Conservation (phyloP, 2,797 vertebrate genomes). For the Muraenolepis orangiensis region DNA sequence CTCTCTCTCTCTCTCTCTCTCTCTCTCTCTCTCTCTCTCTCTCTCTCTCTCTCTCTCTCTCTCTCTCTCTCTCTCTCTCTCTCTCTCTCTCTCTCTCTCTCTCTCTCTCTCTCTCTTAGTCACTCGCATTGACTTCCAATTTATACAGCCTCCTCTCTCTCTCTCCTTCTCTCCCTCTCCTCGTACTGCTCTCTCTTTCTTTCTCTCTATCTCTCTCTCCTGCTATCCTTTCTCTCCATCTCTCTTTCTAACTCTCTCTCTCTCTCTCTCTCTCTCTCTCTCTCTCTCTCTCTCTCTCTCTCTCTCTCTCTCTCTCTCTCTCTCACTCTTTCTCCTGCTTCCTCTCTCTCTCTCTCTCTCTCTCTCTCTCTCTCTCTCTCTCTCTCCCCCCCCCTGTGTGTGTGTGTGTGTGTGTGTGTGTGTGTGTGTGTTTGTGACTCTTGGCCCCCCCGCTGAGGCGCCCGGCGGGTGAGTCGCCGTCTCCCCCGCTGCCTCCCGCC, state of each 20-base stretch:
- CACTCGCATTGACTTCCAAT: background rate
- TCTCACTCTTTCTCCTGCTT: background rate
- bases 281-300: constrained; percentile 1
- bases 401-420: background rate
- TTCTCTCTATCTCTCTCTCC: background rate
- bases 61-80: background rate
- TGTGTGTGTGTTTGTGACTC: background rate
- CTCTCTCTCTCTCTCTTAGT: background rate
- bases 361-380: constrained; percentile 1
- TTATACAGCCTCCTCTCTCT: no score
- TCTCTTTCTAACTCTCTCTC: background rate
- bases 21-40: constrained; percentile 6
- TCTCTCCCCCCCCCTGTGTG: constrained; percentile 13
- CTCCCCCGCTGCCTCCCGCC: constrained; percentile 43
- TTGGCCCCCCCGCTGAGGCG: constrained; percentile 8
- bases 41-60: background rate
- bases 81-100: background rate
- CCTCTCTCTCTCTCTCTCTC: no score
- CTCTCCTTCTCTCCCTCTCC: background rate
- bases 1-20: no score
- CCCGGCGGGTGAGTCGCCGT: constrained; percentile 47
- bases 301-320: background rate
- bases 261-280: constrained; percentile 10
- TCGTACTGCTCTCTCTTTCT: constrained; percentile 2
- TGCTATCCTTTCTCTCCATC: background rate